Conservation (phyloP, 1,140 invertebrate species). For the Coenobita brevimanus region DNA sequence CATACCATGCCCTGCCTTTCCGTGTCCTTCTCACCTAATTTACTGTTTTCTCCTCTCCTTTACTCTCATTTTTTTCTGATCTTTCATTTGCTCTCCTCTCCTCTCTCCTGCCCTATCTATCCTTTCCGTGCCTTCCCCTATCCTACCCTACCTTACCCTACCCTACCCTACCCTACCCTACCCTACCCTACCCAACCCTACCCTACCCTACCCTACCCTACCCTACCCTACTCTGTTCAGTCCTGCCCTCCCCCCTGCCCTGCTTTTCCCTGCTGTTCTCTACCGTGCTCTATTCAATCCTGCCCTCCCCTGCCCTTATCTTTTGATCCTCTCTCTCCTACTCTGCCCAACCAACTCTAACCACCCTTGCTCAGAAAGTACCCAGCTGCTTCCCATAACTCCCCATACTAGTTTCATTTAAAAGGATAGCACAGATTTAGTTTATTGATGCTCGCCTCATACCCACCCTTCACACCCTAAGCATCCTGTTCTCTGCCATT, state of each 20-base stretch:
- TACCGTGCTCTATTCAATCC: not conserved
- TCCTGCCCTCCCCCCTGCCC: not conserved
- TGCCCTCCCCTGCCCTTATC: not conserved
- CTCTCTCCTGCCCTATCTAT: not conserved
- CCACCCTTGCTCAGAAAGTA: no score
- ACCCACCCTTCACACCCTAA: not conserved
- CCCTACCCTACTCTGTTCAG: not conserved
- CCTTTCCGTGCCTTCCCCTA: not conserved
- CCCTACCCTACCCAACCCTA: not conserved
- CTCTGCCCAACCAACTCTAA: no score
- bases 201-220: not conserved
- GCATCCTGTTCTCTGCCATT: not conserved
- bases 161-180: not conserved
- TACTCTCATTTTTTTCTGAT: not conserved
- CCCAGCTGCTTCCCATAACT: no score
- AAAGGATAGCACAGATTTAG: no score
- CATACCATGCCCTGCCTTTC: no score
- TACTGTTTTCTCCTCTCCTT: no score
- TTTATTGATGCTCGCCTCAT: no score
- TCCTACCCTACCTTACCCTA: not conserved
- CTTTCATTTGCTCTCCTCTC: not conserved
- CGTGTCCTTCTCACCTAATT: no score
- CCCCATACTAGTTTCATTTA: no score
- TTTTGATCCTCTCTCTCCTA: not conserved
- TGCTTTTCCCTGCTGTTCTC: not conserved